phyloP scores from a whole-genome alignment of 2,797 vertebrate genomes.

The Silurus aristotelis region DNA sequence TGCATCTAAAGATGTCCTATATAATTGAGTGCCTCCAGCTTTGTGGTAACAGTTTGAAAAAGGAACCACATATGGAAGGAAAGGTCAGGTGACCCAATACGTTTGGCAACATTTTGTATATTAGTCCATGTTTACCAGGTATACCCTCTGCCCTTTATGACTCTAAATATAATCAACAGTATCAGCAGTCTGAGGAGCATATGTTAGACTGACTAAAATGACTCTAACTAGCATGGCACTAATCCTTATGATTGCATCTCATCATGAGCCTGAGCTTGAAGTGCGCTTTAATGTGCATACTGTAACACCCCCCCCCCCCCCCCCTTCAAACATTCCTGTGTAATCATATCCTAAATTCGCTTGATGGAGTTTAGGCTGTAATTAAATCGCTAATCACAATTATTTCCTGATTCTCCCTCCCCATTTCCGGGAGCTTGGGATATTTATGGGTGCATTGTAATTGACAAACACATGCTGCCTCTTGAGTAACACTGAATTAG shows the following conservation, averaged over 20 bases:
- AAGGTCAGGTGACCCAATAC: too few species aligned
- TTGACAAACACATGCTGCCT: slow-evolving; percentile 74
- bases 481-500: slow-evolving; percentile 69
- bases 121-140: background rate
- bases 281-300: slow-evolving; percentile 43
- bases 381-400: slow-evolving; percentile 79
- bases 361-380: slow-evolving; percentile 72
- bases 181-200: background rate
- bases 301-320: slow-evolving; percentile 4
- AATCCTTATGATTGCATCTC: slow-evolving; percentile 47
- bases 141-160: background rate
- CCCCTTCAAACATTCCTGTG: slow-evolving; percentile 53
- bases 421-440: slow-evolving; percentile 71
- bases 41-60: too few species aligned
- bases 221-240: slow-evolving; percentile 37
- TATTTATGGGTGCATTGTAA: slow-evolving; percentile 75
- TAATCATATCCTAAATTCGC: slow-evolving; percentile 65
- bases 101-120: background rate
- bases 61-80: too few species aligned
- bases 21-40: too few species aligned
- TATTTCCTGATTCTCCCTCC: slow-evolving; percentile 71
- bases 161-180: background rate
- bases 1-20: too few species aligned
- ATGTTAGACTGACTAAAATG: slow-evolving; percentile 14
- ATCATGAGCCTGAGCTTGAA: slow-evolving; percentile 37